Evolutionary conservation across 2,888 invertebrate genomes (phyloP).

Genomic region (Augochlorella aurata): DNA sequence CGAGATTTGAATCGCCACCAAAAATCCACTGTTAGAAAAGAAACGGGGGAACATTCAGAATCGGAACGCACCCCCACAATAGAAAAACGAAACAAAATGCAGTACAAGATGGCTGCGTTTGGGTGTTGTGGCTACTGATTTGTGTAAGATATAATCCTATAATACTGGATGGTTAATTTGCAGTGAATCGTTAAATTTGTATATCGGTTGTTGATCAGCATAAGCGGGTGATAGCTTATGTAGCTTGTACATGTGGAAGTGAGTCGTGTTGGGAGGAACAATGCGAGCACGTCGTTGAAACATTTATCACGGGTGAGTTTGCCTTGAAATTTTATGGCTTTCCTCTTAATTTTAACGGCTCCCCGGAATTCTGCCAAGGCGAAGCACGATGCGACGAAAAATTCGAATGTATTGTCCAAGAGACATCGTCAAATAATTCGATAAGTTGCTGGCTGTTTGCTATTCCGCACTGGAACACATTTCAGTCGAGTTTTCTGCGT

Average conservation of each 20-base stretch:
- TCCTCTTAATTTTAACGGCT: slow-evolving; percentile 56
- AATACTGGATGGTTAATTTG: slow-evolving; percentile 43
- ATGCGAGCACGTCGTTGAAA: slow-evolving; percentile 66
- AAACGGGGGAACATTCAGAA: slow-evolving; percentile 62
- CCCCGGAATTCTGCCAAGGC: slow-evolving; percentile 34
- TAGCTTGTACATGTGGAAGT: slow-evolving; percentile 34
- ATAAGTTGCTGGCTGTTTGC: slow-evolving; percentile 5
- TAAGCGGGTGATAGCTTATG: slow-evolving; percentile 5
- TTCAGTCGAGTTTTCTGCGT: slow-evolving; percentile 41
- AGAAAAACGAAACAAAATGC: slow-evolving; percentile 75
- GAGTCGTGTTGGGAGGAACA: slow-evolving; percentile 43
- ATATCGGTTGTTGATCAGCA: slow-evolving; percentile 9
- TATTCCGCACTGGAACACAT: slow-evolving; percentile 25
- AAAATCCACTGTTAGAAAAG: slow-evolving; percentile 19
- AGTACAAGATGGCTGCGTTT: slow-evolving; percentile 81
- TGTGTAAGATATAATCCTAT: slow-evolving; percentile 53
- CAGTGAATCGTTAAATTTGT: slow-evolving; percentile 40
- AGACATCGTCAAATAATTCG: background rate
- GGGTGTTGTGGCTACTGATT: slow-evolving; percentile 79
- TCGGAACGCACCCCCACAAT: slow-evolving; percentile 71
- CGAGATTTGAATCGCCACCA: slow-evolving; percentile 42
- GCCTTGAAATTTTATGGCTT: slow-evolving; percentile 64
- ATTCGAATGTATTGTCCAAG: background rate
- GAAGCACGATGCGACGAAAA: slow-evolving; percentile 37
- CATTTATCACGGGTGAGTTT: slow-evolving; percentile 67